Base-by-base conservation (phyloP, 2,888 invertebrate species). In the Tiliacea citrago region DNA sequence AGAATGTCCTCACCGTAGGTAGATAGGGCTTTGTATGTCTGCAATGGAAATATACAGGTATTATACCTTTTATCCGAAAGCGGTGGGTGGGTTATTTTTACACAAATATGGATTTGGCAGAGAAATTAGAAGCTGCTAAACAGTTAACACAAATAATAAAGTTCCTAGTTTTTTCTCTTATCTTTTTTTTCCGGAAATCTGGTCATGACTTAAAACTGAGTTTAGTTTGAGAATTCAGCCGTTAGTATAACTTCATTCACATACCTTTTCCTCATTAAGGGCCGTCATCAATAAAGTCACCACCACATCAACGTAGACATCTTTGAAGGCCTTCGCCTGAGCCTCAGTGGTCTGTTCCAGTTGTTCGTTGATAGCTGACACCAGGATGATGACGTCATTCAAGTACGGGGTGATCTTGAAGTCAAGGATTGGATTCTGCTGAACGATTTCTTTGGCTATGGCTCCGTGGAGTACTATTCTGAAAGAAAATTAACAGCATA, bases 391-490 rank as follows among this genome's bases (percentile, higher is more conserved):
- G 0, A 92, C 87, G 60, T 95, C 92, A 2, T 93, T 88, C 1
- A 96, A 79, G 2, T 92, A 88, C 0, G 96, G 95, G 0, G 93
- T 86, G 62, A 96, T 91, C 83, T 96, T 96, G 74, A 89, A 94
- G 66, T 95, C 93, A 3, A 96, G 83, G 1, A 96, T 92, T 0
- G 92, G 83, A 77, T 96, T 96, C 75, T 96, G 96, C 39, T 92
- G 93, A 0, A 96, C 93, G 12, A 96, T 94, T 85, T 96, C 96
- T 80, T 95, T 96, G 4, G 96, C 96, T 76, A 96, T 77, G 0
- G 95, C 94, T 16, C 96, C 96, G 78, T 96, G 96, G 9, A 95
- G 89, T 57, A 95, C 94, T 88, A 96, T 93, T 68, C 96, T 96
- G 87, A 24, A 91, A 92, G 12, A 42, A 39, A 60, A 69, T 49